Conservation (phyloP, 2,797 vertebrate species). For the Chromobotia macracanthus region DNA sequence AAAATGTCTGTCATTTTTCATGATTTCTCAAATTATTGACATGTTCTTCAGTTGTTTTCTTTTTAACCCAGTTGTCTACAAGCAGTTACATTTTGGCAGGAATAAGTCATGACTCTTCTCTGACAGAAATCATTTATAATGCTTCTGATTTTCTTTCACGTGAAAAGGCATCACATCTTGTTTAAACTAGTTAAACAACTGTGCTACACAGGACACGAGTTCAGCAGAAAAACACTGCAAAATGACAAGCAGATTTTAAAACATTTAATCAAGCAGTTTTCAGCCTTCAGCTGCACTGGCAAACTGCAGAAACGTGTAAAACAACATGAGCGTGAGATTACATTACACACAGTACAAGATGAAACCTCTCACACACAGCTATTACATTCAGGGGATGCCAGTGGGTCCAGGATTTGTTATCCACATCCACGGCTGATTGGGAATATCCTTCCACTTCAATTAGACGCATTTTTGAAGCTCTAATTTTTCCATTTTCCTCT, state of each 20-base stretch:
- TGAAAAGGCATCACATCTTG: conserved; percentile 22
- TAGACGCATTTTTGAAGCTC: conserved; percentile 48
- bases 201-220: conserved; percentile 49
- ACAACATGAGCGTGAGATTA: conserved; percentile 69
- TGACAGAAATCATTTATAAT: conserved; percentile 1
- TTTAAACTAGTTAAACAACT: conserved; percentile 43
- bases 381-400: conserved; percentile 64
- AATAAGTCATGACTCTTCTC: no score
- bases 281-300: conserved; percentile 65
- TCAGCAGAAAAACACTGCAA: conserved; percentile 53
- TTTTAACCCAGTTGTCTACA: neutral
- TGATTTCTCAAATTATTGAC: neutral
- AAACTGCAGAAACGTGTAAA: conserved; percentile 68
- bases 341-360: conserved; percentile 63
- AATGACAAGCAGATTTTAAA: conserved; percentile 62
- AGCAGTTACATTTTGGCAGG: conserved; percentile 10
- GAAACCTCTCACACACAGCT: conserved; percentile 60
- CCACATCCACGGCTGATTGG: conserved; percentile 47
- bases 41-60: no score
- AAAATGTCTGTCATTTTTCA: neutral
- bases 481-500: conserved; percentile 21
- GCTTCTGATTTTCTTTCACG: conserved; percentile 19
- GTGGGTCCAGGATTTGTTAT: conserved; percentile 61
- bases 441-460: conserved; percentile 51
- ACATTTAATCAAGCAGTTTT: conserved; percentile 66